Base-by-base conservation (phyloP, 2,113 vertebrate genomes). In the Scartelaos histophorus region DNA sequence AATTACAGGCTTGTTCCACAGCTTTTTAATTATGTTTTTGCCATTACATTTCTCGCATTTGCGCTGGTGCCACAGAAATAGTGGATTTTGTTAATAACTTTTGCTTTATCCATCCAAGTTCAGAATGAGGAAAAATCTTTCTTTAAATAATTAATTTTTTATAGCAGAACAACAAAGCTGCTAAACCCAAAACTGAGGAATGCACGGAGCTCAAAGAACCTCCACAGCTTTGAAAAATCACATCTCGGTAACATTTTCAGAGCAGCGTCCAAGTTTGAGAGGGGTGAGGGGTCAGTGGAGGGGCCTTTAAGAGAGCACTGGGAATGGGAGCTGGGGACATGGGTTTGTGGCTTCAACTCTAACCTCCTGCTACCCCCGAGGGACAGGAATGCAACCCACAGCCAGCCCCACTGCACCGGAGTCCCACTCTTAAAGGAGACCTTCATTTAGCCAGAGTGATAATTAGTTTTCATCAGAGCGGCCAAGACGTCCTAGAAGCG, bases 221-320 rank as follows among this genome's bases (percentile, higher is more conserved):
- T 19, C 38, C 46, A 72, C 74, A 54, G 46, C 68, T 51, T 58
- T 71, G 80, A 66, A 73, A 82, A 74, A 80, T 81, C 67, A 46
- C 71, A 75, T 57, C 76, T 13, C 68, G 57, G 61, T 38, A 45
- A 46, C 73, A 54, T 69, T 81, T 83, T 71, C 58, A 80, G 17
- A 64, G 19, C 72, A 65, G 67, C 76, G 25, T 75, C 64, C 13
- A 5, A 54, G 77, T 87, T 66, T 85, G 75, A 87, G 88, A 82
- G 77, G 79, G 79, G 80, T 82, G 90, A 87, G 82, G 84, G 83
- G 87, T 90, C 84, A 88, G 80, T 38, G 56, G 78, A 85, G 85
- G 85, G 81, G 79, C 64, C 80, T 85, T 85, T 85, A 85, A 90
- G 82, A 85, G 58, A 38, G 78, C 82, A 84, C 85, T 90, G 87